Evolutionary conservation across 2,797 vertebrate genomes (phyloP), one percentile per base, ranked within the genome.

Genomic region (Selene dorsalis): DNA sequence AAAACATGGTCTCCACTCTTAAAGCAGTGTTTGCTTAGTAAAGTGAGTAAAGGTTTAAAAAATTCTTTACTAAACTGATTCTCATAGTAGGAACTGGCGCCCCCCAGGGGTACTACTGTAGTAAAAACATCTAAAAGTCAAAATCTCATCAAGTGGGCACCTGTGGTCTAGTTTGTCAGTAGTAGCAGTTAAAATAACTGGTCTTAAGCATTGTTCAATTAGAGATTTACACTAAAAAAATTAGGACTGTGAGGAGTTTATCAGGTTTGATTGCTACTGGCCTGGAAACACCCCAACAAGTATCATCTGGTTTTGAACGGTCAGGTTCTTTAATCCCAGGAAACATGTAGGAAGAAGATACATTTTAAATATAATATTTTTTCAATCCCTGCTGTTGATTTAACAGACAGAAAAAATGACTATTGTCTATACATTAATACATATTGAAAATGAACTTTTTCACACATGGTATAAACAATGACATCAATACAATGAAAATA

Each of bases 371-470:
- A 3, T 30, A 30, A 30, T 30, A 30, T 30, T 30, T 30, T 5
- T 30, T 50, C 18, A 3, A n/a, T 10, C 8, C 47, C 47, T 50
- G 47, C 8, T 11, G 45, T 20, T 48, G 20, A n/a, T 9, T n/a
- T 48, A 48, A 48, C 13, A 14, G 41, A 17, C 4, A 43, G 14
- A 43, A 14, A 14, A 14, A 5, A 43, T 4, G 16, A 52, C 50
- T 5, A 0, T 16, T 35, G 14, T 63, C 32, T 18, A 2, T 39
- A 18, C 28, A 43, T 69, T 60, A 77, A 8, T 4, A 45, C 1
- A 69, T 13, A 17, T 60, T 69, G n/a, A 39, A 88, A 22, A 91
- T n/a, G 1, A 82, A 77, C 38, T 28, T 90, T 75, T 88, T 90
- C 12, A 84, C 38, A 80, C 85, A 84, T 17, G 83, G 83, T 2